Evolutionary conservation across 2,888 invertebrate genomes (phyloP), one percentile per base, ranked within the genome.

Genomic region (Habrosyne pyritoides): DNA sequence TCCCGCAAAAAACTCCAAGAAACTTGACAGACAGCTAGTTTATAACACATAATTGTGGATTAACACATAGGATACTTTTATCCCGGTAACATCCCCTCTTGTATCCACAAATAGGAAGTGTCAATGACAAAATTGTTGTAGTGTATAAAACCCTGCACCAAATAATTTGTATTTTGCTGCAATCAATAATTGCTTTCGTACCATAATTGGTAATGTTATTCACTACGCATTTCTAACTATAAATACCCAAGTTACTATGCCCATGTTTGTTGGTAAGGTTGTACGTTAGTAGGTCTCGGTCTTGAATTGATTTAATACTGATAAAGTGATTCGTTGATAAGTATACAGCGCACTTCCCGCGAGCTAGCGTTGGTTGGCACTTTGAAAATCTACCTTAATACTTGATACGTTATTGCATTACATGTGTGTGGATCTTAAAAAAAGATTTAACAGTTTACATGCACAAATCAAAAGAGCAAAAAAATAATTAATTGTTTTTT

Each of bases 271-370:
- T 18, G 18, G 42, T 42, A 12, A 21, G 48, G 24, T n/a, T 42
- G 42, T 42, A 18, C 18, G 42, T 42, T 2, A 42, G 8, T 42
- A 42, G 42, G 42, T 42, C 42, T 42, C 18, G 14, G 8, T 42
- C 42, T 42, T 42, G 42, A 18, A 42, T 33, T 42, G 42, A 42
- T 42, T 42, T 18, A 33, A 33, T 33, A 42, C 42, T 8, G 42
- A 42, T 18, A 18, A 24, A 42, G 8, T 14, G 7, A 2, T 8
- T 42, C 18, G 18, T 14, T 42, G 18, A 18, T 42, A 42, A 42
- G 18, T 42, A 42, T 42, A 2, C 18, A 42, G n/a, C 18, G 1
- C 42, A 42, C 42, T 18, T 18, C 14, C 42, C 18, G 14, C 18
- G 42, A 18, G 14, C 8, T 36, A n/a, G 4, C 14, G 18, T 1